phyloP scores from a whole-genome alignment of 1,140 invertebrate genomes.

The Gyrodactylus bullatarudis region DNA sequence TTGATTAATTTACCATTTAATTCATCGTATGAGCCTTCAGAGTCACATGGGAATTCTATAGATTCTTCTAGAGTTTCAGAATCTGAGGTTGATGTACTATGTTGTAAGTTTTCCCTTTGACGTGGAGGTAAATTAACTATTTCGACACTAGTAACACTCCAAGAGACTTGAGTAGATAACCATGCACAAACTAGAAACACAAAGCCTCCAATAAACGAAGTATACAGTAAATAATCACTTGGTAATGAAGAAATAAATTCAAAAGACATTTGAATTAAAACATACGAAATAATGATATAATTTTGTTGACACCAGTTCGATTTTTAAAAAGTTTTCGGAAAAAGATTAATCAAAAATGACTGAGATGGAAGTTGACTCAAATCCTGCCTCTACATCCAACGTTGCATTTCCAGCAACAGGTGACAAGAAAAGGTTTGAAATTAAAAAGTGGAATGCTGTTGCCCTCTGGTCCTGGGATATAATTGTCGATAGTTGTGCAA shows the following conservation, averaged over 20 bases:
- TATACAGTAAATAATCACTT: background rate
- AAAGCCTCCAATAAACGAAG: background rate
- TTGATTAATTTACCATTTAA: background rate
- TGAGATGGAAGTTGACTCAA: background rate
- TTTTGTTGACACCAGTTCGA: background rate
- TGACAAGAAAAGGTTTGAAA: conserved; percentile 20
- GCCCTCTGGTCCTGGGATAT: conserved; percentile 96
- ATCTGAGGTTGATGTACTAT: background rate
- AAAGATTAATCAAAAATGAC: background rate
- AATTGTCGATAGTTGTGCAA: conserved; percentile 96
- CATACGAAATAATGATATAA: background rate
- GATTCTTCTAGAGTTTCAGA: background rate
- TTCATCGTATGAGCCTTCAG: background rate
- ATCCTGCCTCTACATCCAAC: conserved; percentile 4
- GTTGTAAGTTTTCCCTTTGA: background rate
- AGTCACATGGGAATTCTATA: background rate
- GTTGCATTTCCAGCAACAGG: conserved; percentile 12
- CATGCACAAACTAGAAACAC: background rate
- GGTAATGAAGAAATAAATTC: background rate
- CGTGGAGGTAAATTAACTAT: background rate
- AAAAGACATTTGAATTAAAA: background rate
- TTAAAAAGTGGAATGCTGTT: conserved; percentile 60
- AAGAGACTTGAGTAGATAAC: background rate
- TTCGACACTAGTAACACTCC: background rate
- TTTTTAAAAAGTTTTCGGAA: background rate